These are phyloP conservation scores for Temnothorax longispinosus DNA, from an alignment of 1,140 invertebrate genomes.

Conservation along the genomic window DNA sequence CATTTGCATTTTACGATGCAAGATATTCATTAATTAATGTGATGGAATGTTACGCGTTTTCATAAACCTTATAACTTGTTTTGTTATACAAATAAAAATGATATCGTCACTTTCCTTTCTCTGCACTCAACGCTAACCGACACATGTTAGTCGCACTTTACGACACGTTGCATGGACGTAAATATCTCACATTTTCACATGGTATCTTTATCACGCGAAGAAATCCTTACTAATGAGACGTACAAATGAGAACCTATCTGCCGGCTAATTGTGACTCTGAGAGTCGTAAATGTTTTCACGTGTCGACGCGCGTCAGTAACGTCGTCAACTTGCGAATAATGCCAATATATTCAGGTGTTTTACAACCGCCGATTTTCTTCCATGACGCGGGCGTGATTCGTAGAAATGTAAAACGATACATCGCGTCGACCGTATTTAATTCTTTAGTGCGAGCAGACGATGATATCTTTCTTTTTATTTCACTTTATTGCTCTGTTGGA, in stretches of 20 bases:
- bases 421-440: constrained; percentile 10
- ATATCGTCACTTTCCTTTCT: background rate
- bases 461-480: constrained; percentile 42
- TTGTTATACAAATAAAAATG: background rate
- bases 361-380: constrained; percentile 21
- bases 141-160: background rate
- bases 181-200: background rate
- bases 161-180: background rate
- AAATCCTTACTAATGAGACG: constrained; percentile 64
- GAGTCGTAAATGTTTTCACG: constrained; percentile 66
- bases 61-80: background rate
- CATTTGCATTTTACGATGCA: background rate
- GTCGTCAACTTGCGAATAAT: constrained; percentile 53
- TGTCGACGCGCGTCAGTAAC: constrained; percentile 39
- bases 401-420: constrained; percentile 4
- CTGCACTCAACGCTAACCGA: background rate
- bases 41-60: background rate
- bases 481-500: background rate
- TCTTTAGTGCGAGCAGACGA: constrained; percentile 23
- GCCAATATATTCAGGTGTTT: constrained; percentile 3
- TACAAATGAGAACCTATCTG: constrained; percentile 43
- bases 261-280: constrained; percentile 43
- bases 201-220: constrained; percentile 47
- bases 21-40: constrained; percentile 13
- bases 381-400: constrained; percentile 44